Percentiles rank a stretch among this genome's conserved stretches.
phyloP scores from a whole-genome alignment of 2,888 invertebrate species.

The Ophion slaviceki region DNA sequence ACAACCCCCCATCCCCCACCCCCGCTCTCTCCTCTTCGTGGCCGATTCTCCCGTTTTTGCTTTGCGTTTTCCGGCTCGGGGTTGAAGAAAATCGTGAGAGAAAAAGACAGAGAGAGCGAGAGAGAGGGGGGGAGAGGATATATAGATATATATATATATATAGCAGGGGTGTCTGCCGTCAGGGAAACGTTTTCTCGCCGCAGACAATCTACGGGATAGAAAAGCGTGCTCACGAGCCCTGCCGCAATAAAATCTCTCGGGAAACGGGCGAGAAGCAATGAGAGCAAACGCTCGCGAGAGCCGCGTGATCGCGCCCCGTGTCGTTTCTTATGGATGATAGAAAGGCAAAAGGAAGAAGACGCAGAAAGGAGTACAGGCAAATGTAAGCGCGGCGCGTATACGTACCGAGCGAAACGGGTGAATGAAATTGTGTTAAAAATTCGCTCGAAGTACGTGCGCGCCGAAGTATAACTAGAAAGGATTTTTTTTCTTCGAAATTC shows the following conservation, averaged over 20 bases:
- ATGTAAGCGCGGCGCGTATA: background rate
- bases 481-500: background rate
- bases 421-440: constrained; percentile 4
- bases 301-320: background rate
- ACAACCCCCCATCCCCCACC: background rate
- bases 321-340: background rate
- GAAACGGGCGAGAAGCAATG: constrained; percentile 55
- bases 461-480: background rate
- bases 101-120: constrained; percentile 55
- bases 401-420: background rate
- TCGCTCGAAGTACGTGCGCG: background rate
- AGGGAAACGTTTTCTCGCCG: constrained; percentile 60
- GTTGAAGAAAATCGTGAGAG: constrained; percentile 41
- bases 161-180: background rate
- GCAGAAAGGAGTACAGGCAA: background rate
- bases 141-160: too few relatives aligned
- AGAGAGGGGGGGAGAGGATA: constrained; percentile 65
- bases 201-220: constrained; percentile 67
- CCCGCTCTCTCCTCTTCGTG: background rate
- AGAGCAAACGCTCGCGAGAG: constrained; percentile 19
- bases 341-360: background rate
- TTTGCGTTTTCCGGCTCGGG: constrained; percentile 21
- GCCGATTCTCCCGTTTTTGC: constrained; percentile 57
- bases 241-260: constrained; percentile 64
- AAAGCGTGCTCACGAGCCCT: constrained; percentile 46